These are phyloP conservation scores for Tetropium fuscum DNA, from an alignment of 2,888 invertebrate genomes.

Conservation along the genomic window DNA sequence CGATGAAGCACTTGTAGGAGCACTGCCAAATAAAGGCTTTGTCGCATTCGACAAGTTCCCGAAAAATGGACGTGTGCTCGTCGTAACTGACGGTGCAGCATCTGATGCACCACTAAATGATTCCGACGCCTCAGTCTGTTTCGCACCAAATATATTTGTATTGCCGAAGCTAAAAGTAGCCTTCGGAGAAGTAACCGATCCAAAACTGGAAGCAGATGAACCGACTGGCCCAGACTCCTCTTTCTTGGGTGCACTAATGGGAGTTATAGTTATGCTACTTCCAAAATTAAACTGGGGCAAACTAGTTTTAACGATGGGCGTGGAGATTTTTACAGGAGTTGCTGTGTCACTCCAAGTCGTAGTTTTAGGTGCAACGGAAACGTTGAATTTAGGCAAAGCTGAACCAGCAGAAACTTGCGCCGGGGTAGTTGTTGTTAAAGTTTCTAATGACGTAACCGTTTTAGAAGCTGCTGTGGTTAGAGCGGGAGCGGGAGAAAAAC, in stretches of 20 bases:
- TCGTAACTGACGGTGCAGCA: not conserved
- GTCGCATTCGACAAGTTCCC: not conserved
- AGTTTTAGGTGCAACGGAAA: conserved; percentile 5
- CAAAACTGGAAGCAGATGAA: conserved; percentile 24
- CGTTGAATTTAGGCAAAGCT: conserved; percentile 6
- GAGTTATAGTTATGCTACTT: conserved; percentile 21
- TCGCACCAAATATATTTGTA: conserved; percentile 10
- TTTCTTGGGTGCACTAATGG: not conserved
- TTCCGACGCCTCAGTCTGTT: not conserved
- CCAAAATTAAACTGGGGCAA: conserved; percentile 29
- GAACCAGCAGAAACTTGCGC: conserved; percentile 11
- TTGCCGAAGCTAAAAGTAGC: conserved; percentile 38
- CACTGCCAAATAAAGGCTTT: conserved; percentile 22
- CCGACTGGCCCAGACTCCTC: not conserved
- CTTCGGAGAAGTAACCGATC: conserved; percentile 38
- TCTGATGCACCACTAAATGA: not conserved
- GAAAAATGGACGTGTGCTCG: not conserved
- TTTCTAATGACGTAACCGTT: not conserved
- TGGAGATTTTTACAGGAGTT: not conserved
- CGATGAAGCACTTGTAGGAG: conserved; percentile 7
- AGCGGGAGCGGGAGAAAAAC: conserved; percentile 19
- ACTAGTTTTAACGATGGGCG: conserved; percentile 9
- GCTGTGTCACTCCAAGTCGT: not conserved
- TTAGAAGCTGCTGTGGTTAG: not conserved
- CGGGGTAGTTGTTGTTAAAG: conserved; percentile 12